These are phyloP conservation scores for Drosophila longiperda DNA, from an alignment of 2,888 invertebrate genomes.

Conservation along the genomic window DNA sequence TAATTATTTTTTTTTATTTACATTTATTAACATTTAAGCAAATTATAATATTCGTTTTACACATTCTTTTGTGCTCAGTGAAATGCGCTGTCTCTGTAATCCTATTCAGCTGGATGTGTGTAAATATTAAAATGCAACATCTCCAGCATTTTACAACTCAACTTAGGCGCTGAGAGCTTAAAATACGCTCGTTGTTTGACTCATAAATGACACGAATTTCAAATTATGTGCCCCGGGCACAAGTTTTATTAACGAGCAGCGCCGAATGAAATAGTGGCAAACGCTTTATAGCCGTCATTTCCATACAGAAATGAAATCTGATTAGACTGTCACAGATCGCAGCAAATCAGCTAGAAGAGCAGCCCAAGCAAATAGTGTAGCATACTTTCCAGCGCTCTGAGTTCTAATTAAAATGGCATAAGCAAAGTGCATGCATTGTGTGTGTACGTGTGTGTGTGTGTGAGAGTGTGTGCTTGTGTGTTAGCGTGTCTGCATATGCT, in stretches of 20 bases:
- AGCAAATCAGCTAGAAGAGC: conserved; percentile 11
- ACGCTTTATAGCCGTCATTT: conserved; percentile 32
- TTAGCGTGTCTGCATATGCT: background rate
- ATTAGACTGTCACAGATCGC: conserved; percentile 50
- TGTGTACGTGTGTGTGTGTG: background rate
- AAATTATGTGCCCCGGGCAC: conserved; percentile 61
- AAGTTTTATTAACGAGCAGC: conserved; percentile 50
- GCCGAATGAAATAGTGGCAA: conserved; percentile 51
- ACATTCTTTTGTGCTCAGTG: conserved; percentile 20
- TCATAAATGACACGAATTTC: conserved; percentile 76
- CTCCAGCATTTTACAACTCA: conserved; percentile 50
- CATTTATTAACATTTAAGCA: background rate
- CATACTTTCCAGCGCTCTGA: conserved; percentile 8
- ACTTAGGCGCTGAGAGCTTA: conserved; percentile 45
- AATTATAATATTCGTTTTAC: background rate
- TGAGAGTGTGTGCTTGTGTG: conserved; percentile 5
- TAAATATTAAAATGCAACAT: conserved; percentile 49
- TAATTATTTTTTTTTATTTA: background rate
- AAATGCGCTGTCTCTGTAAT: conserved; percentile 19
- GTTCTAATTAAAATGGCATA: conserved; percentile 41
- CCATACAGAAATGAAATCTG: conserved; percentile 41
- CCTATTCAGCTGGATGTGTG: conserved; percentile 38
- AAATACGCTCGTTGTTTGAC: conserved; percentile 44
- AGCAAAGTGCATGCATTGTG: conserved; percentile 7
- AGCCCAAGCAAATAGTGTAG: conserved; percentile 1